phyloP scores from a whole-genome alignment of 2,113 vertebrate genomes.

The Herpailurus yagouaroundi region DNA sequence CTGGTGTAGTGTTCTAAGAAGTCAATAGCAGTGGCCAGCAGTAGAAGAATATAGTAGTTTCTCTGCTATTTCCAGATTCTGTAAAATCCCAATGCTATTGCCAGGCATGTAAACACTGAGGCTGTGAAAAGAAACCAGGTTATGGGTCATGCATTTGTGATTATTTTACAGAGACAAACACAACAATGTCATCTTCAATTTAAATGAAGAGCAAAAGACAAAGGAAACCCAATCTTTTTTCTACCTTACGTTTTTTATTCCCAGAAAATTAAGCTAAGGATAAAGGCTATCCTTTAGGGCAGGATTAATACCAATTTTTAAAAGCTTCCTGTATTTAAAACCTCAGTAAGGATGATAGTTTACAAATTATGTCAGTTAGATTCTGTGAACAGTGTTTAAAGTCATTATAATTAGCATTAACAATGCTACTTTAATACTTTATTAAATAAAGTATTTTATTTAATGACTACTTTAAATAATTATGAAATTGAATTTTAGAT shows the following conservation, averaged over 20 bases:
- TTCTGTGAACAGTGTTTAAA: slow-evolving; percentile 21
- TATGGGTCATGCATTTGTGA: not conserved
- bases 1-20: not conserved
- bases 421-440: not conserved
- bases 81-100: slow-evolving; percentile 94
- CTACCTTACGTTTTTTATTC: not conserved
- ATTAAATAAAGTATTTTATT: too few species aligned
- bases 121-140: slow-evolving; percentile 82
- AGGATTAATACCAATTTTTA: slow-evolving; percentile 32
- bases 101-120: slow-evolving; percentile 94
- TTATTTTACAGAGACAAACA: slow-evolving; percentile 31
- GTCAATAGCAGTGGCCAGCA: not conserved
- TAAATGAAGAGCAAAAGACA: not conserved
- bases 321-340: not conserved
- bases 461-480: not conserved
- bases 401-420: not conserved
- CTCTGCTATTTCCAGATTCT: slow-evolving; percentile 91
- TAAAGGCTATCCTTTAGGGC: not conserved
- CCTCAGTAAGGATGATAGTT: not conserved
- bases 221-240: slow-evolving; percentile 33
- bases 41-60: not conserved
- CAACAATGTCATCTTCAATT: not conserved
- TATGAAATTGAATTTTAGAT: slow-evolving; percentile 15
- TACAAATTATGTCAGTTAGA: not conserved
- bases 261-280: slow-evolving; percentile 41